Evolutionary conservation across 1,140 invertebrate species (phyloP).

Genomic region (Linepithema humile): DNA sequence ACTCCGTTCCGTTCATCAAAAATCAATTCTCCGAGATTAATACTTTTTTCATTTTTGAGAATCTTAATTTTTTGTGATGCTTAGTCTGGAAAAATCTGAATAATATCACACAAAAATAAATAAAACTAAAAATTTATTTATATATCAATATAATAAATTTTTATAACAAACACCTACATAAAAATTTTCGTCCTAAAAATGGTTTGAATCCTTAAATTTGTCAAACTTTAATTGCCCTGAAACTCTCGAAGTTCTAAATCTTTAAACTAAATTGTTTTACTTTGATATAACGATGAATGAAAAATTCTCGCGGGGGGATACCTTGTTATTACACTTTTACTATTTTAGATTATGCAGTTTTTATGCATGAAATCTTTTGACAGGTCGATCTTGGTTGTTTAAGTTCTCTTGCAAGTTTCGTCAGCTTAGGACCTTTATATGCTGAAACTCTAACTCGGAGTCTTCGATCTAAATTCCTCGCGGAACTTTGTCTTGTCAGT

Average conservation of each 20-base stretch:
- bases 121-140: too few species aligned
- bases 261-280: too few species aligned
- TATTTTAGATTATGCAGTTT: not conserved
- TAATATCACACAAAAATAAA: too few species aligned
- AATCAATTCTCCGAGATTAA: constrained; percentile 12
- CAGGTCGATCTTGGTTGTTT: not conserved
- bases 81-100: not conserved
- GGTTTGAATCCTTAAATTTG: too few species aligned
- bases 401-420: not conserved
- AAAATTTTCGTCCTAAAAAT: too few species aligned
- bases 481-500: not conserved
- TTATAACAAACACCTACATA: too few species aligned
- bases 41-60: not conserved
- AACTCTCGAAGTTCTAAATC: too few species aligned
- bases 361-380: not conserved
- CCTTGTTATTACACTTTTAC: not conserved
- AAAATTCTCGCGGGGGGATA: too few species aligned
- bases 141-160: too few species aligned
- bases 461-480: not conserved
- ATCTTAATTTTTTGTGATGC: not conserved
- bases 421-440: not conserved
- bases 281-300: too few species aligned
- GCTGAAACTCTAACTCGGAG: not conserved
- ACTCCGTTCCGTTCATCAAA: not conserved
- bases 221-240: too few species aligned